Evolutionary conservation across 2,113 vertebrate species (phyloP).

Genomic region (Arothron firmamentum): DNA sequence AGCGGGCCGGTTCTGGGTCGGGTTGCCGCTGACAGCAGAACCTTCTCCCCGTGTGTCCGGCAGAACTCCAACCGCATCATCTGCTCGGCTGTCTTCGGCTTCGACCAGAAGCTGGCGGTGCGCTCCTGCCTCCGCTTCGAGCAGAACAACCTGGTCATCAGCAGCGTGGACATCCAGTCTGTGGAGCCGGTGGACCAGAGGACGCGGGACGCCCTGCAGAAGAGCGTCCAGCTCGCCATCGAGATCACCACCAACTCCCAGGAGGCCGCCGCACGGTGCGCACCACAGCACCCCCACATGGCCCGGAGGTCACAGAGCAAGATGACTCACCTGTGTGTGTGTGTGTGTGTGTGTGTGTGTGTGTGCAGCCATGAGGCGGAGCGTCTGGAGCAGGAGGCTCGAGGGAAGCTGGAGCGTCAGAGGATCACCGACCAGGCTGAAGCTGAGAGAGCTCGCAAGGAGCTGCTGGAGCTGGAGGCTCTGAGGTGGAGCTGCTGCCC

Average conservation of each 20-base stretch:
- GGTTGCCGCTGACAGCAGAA: not conserved
- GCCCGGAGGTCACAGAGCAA: no score
- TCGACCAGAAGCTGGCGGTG: constrained; percentile 75
- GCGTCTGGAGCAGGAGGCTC: constrained; percentile 86
- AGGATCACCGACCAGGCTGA: constrained; percentile 84
- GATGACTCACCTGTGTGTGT: no score
- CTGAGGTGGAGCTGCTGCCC: no score
- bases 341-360: not conserved
- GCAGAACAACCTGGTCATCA: constrained; percentile 85
- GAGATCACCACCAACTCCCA: constrained; percentile 96
- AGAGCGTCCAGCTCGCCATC: constrained; percentile 89
- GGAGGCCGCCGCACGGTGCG: constrained; percentile 82
- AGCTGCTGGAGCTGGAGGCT: constrained; percentile 86
- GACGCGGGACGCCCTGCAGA: constrained; percentile 84
- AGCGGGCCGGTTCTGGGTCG: no score
- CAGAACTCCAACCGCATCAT: constrained; percentile 89
- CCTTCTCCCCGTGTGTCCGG: not conserved
- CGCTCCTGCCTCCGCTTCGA: constrained; percentile 71
- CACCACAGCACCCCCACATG: not conserved
- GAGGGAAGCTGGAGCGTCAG: constrained; percentile 85
- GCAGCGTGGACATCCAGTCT: constrained; percentile 88
- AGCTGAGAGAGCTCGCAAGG: constrained; percentile 80
- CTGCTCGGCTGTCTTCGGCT: constrained; percentile 85
- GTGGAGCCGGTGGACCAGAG: constrained; percentile 91
- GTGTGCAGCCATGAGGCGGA: constrained; percentile 83